Conservation (phyloP, 2,797 vertebrate species). For the Bucorvus abyssinicus region DNA sequence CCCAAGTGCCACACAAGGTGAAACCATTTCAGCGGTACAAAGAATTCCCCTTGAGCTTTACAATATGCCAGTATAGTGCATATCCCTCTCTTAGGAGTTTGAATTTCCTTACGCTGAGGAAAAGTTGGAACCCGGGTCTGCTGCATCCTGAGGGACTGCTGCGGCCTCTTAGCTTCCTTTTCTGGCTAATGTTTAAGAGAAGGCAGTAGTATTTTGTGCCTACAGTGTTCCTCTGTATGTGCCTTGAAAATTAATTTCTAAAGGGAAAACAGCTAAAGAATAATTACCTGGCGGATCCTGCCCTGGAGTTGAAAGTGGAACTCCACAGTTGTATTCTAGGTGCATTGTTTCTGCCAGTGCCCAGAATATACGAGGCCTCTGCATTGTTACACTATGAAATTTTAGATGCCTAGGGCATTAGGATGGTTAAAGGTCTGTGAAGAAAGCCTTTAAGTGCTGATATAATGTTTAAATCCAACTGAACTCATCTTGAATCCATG, state of each 20-base stretch:
- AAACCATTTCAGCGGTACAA: neutral
- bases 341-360: neutral
- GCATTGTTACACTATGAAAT: neutral
- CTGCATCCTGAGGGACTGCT: neutral
- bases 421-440: neutral
- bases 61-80: neutral
- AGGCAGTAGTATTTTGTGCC: neutral
- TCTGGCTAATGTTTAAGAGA: neutral
- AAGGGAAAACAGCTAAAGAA: neutral
- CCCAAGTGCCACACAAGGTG: neutral
- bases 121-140: neutral
- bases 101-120: neutral
- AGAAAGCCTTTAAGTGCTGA: neutral
- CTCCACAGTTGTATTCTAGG: neutral
- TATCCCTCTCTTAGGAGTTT: neutral
- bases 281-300: neutral
- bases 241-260: neutral
- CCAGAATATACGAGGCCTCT: neutral
- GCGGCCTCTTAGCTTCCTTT: neutral
- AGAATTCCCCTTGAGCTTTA: neutral
- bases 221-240: accelerated
- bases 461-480: neutral
- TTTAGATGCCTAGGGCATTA: neutral
- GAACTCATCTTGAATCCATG: neutral
- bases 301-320: neutral